Evolutionary conservation across 1,140 invertebrate species (phyloP).

Genomic region (Gerris buenoi): DNA sequence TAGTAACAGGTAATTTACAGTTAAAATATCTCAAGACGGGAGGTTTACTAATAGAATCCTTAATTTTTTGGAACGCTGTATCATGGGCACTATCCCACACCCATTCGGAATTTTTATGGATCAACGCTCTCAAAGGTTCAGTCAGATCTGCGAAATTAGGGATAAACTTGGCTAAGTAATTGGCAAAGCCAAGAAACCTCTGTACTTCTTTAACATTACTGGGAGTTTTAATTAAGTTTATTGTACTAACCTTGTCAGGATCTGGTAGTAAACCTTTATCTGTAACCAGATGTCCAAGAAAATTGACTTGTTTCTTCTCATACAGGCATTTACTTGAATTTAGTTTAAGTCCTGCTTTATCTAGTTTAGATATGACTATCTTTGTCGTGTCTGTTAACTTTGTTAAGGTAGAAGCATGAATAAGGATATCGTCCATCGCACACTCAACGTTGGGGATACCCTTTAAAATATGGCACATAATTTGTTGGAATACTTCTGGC

Average conservation of each 20-base stretch:
- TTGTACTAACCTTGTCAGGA: conserved; percentile 7
- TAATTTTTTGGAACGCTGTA: conserved; percentile 9
- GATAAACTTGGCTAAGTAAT: conserved; percentile 4
- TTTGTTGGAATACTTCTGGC: conserved; percentile 23
- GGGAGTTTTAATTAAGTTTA: conserved; percentile 22
- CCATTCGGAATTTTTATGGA: background rate
- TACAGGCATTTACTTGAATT: background rate
- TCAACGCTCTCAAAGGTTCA: background rate
- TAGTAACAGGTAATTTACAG: conserved; percentile 12
- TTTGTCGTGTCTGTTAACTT: background rate
- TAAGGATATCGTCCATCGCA: background rate
- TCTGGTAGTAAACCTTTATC: conserved; percentile 7
- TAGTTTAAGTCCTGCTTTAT: background rate
- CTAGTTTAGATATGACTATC: background rate
- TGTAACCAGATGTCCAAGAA: conserved; percentile 9
- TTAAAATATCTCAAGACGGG: conserved; percentile 21
- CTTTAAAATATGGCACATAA: conserved; percentile 19
- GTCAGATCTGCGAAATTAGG: background rate
- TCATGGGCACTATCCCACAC: background rate
- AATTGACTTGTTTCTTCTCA: conserved; percentile 5
- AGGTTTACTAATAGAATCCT: conserved; percentile 11
- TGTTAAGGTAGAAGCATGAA: background rate
- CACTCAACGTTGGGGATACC: conserved; percentile 6
- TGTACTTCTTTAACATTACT: conserved; percentile 17
- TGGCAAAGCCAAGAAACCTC: conserved; percentile 22